A percentile compares a stretch with the other conserved stretches of the same genome.
These are phyloP conservation scores for Melanostoma mellinum DNA, from an alignment of 2,888 invertebrate species.

Conservation along the genomic window DNA sequence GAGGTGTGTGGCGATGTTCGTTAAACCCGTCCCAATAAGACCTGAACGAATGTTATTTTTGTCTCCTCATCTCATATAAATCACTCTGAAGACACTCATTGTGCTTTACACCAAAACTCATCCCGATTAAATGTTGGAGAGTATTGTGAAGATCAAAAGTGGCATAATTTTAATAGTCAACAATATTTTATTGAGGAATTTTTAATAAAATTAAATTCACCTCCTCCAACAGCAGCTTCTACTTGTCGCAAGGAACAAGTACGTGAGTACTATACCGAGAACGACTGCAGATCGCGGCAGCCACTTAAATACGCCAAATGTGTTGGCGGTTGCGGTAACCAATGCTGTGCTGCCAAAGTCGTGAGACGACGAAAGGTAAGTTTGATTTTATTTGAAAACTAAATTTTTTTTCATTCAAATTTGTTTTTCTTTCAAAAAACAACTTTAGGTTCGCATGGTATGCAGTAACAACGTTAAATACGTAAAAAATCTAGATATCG, in stretches of 20 bases:
- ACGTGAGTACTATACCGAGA: slow-evolving; percentile 94
- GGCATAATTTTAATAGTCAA: slow-evolving; percentile 2
- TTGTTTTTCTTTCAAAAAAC: not conserved
- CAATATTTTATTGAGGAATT: not conserved
- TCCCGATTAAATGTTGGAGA: too few species aligned
- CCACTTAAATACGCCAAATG: slow-evolving; percentile 95
- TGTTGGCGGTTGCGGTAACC: slow-evolving; percentile 90
- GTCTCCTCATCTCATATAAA: too few species aligned
- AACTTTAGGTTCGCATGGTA: slow-evolving; percentile 90
- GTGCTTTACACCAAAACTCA: too few species aligned
- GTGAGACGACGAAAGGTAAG: slow-evolving; percentile 95
- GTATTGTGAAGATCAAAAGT: too few species aligned
- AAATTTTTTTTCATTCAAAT: not conserved
- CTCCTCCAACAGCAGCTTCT: slow-evolving; percentile 84
- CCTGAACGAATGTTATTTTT: too few species aligned
- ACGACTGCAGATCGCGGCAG: slow-evolving; percentile 94
- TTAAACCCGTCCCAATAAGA: too few species aligned
- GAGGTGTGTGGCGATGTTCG: too few species aligned
- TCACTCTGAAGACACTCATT: too few species aligned
- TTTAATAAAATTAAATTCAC: slow-evolving; percentile 8
- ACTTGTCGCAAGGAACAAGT: slow-evolving; percentile 94
- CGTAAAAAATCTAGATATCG: slow-evolving; percentile 97
- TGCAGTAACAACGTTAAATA: slow-evolving; percentile 96
- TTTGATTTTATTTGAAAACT: not conserved
- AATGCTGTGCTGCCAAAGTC: slow-evolving; percentile 95